Conservation (phyloP, 2,797 vertebrate genomes). For the Rallus crepitans region DNA sequence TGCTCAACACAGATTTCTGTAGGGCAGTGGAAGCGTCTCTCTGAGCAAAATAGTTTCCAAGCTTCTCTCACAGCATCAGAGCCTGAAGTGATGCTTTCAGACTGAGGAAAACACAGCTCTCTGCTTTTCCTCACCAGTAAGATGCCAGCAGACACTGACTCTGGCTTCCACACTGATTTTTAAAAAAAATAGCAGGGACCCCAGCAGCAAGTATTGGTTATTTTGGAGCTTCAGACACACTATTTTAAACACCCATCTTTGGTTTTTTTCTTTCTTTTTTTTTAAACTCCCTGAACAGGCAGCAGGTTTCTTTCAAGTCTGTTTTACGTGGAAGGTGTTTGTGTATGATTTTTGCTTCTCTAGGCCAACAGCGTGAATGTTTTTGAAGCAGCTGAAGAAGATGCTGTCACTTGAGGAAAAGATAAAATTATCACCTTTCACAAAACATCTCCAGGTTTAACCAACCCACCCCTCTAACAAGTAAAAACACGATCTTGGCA, state of each 20-base stretch:
- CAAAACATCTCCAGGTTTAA: constrained; percentile 22
- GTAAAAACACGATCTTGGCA: constrained; percentile 17
- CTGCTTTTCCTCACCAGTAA: rapidly evolving
- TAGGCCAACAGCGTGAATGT: constrained; percentile 46
- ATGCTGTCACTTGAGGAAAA: constrained; percentile 41
- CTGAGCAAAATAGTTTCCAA: not conserved
- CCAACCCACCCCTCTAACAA: constrained; percentile 29
- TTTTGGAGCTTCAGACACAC: not conserved
- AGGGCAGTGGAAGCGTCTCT: not conserved
- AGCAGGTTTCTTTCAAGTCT: constrained; percentile 44
- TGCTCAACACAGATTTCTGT: not conserved
- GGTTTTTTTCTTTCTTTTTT: not conserved
- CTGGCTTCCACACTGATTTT: not conserved
- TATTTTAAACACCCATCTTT: not conserved
- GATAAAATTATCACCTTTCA: constrained; percentile 73
- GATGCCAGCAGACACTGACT: not conserved
- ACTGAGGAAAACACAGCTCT: not conserved
- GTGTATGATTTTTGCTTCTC: constrained; percentile 10
- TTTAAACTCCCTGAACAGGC: not conserved
- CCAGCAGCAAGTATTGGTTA: not conserved
- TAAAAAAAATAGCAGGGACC: not conserved
- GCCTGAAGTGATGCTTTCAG: not conserved
- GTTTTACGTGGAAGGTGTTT: constrained; percentile 37
- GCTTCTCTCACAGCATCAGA: not conserved
- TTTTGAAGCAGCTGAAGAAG: constrained; percentile 38